phyloP scores from a whole-genome alignment of 92 coral and sea anemone genomes.

The Porites divaricata region DNA sequence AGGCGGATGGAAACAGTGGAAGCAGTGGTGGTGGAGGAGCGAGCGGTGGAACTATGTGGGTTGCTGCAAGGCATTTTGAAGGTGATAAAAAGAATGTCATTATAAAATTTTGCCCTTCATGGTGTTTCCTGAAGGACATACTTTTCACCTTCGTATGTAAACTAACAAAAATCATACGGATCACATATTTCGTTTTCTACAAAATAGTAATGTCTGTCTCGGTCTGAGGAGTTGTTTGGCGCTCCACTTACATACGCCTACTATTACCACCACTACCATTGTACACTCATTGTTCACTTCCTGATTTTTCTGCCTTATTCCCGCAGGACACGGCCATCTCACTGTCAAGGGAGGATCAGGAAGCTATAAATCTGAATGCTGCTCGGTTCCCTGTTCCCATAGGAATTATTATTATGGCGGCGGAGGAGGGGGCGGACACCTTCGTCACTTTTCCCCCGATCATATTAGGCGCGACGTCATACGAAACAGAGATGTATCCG shows the following conservation, averaged over 20 bases:
- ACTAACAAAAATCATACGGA: too few species aligned
- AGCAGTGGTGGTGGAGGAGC: slow-evolving; percentile 80
- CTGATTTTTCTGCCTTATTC: neutral
- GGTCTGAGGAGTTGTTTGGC: too few species aligned
- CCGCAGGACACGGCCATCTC: slow-evolving; percentile 82
- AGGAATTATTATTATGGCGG: slow-evolving; percentile 76
- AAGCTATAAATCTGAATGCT: slow-evolving; percentile 35
- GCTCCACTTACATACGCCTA: too few species aligned
- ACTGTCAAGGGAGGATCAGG: slow-evolving; percentile 82
- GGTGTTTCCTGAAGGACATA: too few species aligned
- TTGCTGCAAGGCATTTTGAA: slow-evolving; percentile 83
- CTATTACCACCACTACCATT: too few species aligned
- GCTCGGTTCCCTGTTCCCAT: neutral
- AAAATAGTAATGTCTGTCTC: too few species aligned
- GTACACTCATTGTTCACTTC: neutral
- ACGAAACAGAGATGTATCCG: slow-evolving; percentile 68
- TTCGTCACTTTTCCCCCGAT: slow-evolving; percentile 83
- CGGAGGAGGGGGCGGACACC: slow-evolving; percentile 95
- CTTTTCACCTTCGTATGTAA: too few species aligned
- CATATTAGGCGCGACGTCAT: slow-evolving; percentile 82
- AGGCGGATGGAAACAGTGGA: slow-evolving; percentile 66
- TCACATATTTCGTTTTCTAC: too few species aligned
- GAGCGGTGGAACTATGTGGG: slow-evolving; percentile 91
- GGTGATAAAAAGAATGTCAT: neutral
- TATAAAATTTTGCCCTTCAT: too few species aligned